phyloP scores from a whole-genome alignment of 2,113 vertebrate species.

The Psettodes erumei region DNA sequence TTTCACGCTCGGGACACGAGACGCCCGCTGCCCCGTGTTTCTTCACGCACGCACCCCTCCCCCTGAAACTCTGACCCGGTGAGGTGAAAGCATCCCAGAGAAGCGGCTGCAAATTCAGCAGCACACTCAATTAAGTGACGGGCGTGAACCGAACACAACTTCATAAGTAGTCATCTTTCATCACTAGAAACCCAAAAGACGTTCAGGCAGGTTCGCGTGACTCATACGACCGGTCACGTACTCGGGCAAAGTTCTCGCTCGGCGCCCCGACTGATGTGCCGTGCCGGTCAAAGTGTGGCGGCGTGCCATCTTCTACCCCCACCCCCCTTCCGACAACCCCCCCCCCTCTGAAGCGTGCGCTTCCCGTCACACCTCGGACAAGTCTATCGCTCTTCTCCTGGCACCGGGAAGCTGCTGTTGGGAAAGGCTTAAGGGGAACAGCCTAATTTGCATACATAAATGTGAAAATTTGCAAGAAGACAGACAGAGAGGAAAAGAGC shows the following conservation, averaged over 20 bases:
- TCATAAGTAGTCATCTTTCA: too few species aligned
- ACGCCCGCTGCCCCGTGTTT: too few species aligned
- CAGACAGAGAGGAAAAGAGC: constrained; percentile 73
- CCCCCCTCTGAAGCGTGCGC: constrained; percentile 23
- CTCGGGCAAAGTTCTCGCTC: too few species aligned
- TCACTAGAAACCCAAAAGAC: too few species aligned
- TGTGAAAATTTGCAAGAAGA: constrained; percentile 84
- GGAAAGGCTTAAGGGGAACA: constrained; percentile 72
- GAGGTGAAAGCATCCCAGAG: too few species aligned
- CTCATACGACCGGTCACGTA: not conserved
- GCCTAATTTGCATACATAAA: constrained; percentile 84
- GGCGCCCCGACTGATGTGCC: not conserved
- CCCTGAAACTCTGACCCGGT: too few species aligned
- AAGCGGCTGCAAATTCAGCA: too few species aligned
- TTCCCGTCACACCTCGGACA: constrained; percentile 61
- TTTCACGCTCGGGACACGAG: too few species aligned
- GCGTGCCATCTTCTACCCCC: not conserved
- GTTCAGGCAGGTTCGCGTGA: not conserved
- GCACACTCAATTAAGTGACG: too few species aligned
- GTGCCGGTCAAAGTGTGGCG: not conserved
- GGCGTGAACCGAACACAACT: too few species aligned
- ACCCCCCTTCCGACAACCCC: constrained; percentile 18
- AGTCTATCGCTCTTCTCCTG: constrained; percentile 64
- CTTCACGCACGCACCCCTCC: too few species aligned
- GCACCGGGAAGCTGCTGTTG: constrained; percentile 78